A percentile compares a stretch with the other conserved stretches of the same genome.
phyloP scores from a whole-genome alignment of 2,797 vertebrate genomes.

The Chaenodraco wilsoni region DNA sequence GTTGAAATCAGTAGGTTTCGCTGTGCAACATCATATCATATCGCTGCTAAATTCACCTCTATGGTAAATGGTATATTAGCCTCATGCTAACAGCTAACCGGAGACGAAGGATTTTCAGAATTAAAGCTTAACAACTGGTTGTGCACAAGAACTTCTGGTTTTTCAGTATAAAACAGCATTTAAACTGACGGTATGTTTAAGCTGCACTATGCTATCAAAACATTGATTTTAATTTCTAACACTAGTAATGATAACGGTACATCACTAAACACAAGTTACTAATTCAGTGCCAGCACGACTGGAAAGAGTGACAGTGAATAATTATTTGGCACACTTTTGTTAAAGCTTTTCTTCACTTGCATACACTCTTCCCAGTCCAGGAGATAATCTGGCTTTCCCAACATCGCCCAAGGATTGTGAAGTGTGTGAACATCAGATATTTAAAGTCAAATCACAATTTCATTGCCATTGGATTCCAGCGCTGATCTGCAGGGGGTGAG shows the following conservation, averaged over 20 bases:
- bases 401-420: conserved; percentile 47
- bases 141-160: too few relatives aligned
- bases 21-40: too few relatives aligned
- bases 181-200: too few relatives aligned
- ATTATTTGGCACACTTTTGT: conserved; percentile 48
- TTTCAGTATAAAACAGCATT: too few relatives aligned
- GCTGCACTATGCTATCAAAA: too few relatives aligned
- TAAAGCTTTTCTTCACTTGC: conserved; percentile 21
- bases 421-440: conserved; percentile 52
- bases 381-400: conserved; percentile 33
- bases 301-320: conserved; percentile 45
- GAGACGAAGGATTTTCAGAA: too few relatives aligned
- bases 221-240: too few relatives aligned
- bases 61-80: too few relatives aligned
- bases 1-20: too few relatives aligned
- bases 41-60: too few relatives aligned
- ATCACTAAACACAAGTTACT: conserved; percentile 65
- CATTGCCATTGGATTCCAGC: conserved; percentile 38
- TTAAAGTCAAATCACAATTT: conserved; percentile 66
- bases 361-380: conserved; percentile 12
- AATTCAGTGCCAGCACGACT: conserved; percentile 31
- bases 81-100: too few relatives aligned
- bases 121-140: too few relatives aligned
- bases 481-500: conserved; percentile 12
- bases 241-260: conserved; percentile 57